Percentiles rank a stretch among this genome's conserved stretches.
phyloP scores from a whole-genome alignment of 2,888 invertebrate genomes.

The Oconnorella tubifera region DNA sequence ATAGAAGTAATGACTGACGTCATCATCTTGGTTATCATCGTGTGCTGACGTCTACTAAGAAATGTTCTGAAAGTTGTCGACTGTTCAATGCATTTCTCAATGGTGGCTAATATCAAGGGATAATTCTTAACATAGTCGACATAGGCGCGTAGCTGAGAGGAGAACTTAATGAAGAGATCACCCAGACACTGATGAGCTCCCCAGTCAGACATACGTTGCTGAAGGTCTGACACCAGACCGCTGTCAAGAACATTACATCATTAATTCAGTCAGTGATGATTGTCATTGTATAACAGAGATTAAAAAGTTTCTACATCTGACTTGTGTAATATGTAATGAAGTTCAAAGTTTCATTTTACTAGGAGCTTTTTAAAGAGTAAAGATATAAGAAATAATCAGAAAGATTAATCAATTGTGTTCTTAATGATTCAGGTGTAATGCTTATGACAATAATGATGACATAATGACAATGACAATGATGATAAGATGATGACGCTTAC shows the following conservation, averaged over 20 bases:
- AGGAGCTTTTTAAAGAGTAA: too few species aligned
- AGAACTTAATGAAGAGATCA: conserved; percentile 52
- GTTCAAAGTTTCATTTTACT: too few species aligned
- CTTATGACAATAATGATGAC: too few species aligned
- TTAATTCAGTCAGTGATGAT: too few species aligned
- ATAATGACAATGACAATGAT: too few species aligned
- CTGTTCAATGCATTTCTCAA: conserved; percentile 48
- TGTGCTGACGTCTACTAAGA: conserved; percentile 45
- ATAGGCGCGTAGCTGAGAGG: conserved; percentile 46
- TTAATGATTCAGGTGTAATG: too few species aligned
- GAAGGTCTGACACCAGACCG: conserved; percentile 44
- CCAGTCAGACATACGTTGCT: conserved; percentile 46
- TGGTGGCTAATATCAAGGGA: conserved; percentile 45
- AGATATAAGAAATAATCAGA: too few species aligned
- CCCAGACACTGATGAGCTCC: conserved; percentile 47
- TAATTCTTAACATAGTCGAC: conserved; percentile 53
- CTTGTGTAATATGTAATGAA: too few species aligned
- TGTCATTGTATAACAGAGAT: too few species aligned
- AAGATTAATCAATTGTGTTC: too few species aligned
- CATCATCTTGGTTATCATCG: conserved; percentile 48
- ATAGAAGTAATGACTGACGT: conserved; percentile 39
- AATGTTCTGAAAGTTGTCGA: conserved; percentile 50
- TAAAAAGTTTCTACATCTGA: too few species aligned
- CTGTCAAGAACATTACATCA: conserved; percentile 39
- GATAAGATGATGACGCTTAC: too few species aligned